phyloP scores from a whole-genome alignment of 2,797 vertebrate species.

The Choloepus didactylus region DNA sequence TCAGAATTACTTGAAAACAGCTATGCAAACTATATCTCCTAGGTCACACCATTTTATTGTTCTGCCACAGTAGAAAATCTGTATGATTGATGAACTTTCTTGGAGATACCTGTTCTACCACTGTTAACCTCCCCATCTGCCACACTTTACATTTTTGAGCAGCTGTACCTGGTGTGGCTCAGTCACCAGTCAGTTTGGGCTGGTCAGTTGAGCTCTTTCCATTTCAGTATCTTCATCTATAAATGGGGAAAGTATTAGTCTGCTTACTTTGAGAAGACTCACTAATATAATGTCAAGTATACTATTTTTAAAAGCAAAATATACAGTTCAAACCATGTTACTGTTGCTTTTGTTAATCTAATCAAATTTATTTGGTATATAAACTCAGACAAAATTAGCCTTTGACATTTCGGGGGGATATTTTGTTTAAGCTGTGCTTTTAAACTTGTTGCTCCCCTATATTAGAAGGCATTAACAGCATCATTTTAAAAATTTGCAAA shows the following conservation, averaged over 20 bases:
- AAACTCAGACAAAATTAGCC: not conserved
- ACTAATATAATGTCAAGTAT: not conserved
- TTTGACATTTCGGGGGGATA: not conserved
- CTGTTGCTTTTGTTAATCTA: not conserved
- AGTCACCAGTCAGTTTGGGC: not conserved
- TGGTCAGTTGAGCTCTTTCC: not conserved
- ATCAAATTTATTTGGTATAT: not conserved
- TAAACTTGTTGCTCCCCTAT: not conserved
- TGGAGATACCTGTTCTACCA: not conserved
- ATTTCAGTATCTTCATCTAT: not conserved
- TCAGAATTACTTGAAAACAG: not conserved
- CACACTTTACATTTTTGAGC: not conserved
- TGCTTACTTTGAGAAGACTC: not conserved
- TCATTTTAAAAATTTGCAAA: not conserved
- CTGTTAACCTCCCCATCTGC: not conserved
- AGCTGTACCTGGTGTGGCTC: not conserved
- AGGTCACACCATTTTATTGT: not conserved
- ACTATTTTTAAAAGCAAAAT: not conserved
- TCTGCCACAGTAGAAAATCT: not conserved
- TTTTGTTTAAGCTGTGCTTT: not conserved
- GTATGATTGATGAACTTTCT: not conserved
- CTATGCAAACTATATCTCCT: fast-evolving
- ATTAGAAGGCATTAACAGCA: not conserved
- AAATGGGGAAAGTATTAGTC: not conserved
- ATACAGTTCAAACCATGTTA: not conserved